Evolutionary conservation across 2,888 invertebrate species (phyloP), one percentile per base, ranked within the genome.

Genomic region (Glaucopsyche alexis): DNA sequence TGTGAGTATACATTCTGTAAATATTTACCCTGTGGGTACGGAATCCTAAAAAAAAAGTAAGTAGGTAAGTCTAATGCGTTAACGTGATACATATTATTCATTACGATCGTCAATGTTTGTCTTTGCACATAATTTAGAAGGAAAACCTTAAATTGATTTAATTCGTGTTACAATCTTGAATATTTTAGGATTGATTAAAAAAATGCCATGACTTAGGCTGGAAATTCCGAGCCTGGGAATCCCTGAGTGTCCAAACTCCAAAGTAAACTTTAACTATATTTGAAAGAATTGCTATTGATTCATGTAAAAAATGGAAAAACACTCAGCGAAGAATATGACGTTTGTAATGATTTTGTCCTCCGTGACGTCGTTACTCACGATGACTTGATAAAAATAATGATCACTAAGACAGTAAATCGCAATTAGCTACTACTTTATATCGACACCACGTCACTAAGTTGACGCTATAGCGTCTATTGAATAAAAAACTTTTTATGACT

Each of bases 141-240:
- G 19, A 55, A 55, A 19, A 19, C 9, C 0, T 40, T 14, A 14
- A 7, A 65, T 40, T 38, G 19, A 55, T 38, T 55, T 52, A n/a
- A 42, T 6, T 19, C 9, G 42, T 40, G 45, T 42, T 42, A n/a
- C 70, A 19, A 70, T 70, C 45, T 74, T 60, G 71, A 74, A 72
- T 71, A 72, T 74, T 71, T 64, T 73, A 74, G 50, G 49, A 73
- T 65, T 74, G 72, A 74, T 74, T 66, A 42, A 74, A 73, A 71
- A 65, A 72, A 29, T 47, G 47, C 74, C 73, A 69, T 73, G 73
- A 71, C 73, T 75, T 73, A 78, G 79, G 76, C 76, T 77, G 80
- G 79, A 74, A 81, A 79, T 80, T 71, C 79, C 82, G 67, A 75
- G 74, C 72, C 73, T 75, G 80, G 81, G 75, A 81, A 81, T 80